Evolutionary conservation across 2,113 vertebrate species (phyloP).

Genomic region (Anarhynchus alexandrinus): DNA sequence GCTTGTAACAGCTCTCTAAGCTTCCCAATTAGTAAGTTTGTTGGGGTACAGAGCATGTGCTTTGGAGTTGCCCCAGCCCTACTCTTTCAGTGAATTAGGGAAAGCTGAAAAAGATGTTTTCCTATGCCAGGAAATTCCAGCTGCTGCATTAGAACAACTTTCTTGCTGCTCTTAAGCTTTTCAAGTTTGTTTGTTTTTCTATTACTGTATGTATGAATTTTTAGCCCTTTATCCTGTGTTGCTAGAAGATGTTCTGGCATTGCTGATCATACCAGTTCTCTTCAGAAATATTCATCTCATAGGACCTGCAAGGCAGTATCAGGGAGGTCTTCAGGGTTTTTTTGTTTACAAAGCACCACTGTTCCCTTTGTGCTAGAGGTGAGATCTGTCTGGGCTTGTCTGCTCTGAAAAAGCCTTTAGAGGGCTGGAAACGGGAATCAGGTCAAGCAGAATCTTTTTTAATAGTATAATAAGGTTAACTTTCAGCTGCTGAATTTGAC

Average conservation of each 20-base stretch:
- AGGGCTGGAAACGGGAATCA: background rate
- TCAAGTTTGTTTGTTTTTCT: background rate
- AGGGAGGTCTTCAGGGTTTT: background rate
- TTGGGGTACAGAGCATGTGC: background rate
- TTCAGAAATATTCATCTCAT: background rate
- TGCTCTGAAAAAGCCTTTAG: background rate
- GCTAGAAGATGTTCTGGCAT: background rate
- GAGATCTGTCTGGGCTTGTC: constrained; percentile 20
- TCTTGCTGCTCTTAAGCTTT: background rate
- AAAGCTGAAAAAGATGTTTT: background rate
- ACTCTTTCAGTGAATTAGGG: background rate
- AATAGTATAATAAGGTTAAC: background rate
- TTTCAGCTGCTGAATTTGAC: background rate
- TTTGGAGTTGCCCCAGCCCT: background rate
- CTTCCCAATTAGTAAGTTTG: background rate
- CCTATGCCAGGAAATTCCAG: background rate
- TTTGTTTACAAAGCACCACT: constrained; percentile 1
- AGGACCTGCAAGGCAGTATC: background rate
- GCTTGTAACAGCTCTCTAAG: background rate
- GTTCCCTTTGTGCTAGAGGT: background rate
- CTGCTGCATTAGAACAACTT: background rate
- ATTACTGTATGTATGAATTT: background rate
- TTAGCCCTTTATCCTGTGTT: background rate
- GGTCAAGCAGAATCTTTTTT: background rate
- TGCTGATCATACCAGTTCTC: background rate